Evolutionary conservation across 2,888 invertebrate genomes (phyloP).

Genomic region (Tenthredo amoena): DNA sequence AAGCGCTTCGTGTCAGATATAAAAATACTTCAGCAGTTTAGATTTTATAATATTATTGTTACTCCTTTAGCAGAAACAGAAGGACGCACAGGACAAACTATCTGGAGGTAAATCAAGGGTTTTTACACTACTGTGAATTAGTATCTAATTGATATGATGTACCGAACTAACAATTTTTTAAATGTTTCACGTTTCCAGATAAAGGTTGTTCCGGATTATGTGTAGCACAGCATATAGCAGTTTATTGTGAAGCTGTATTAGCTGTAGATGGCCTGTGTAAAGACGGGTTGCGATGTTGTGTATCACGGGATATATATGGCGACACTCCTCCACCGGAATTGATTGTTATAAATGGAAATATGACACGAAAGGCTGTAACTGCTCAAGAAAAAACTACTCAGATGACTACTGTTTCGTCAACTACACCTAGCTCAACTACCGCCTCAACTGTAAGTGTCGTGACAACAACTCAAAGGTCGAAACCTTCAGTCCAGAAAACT

Average conservation of each 20-base stretch:
- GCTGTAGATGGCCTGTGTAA: constrained; percentile 87
- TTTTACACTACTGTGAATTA: constrained; percentile 18
- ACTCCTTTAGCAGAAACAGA: constrained; percentile 33
- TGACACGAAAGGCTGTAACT: constrained; percentile 55
- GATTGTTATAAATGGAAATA: constrained; percentile 83
- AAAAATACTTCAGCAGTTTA: not conserved
- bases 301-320: constrained; percentile 86
- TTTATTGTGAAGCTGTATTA: constrained; percentile 92
- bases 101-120: constrained; percentile 39
- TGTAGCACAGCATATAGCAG: constrained; percentile 89
- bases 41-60: constrained; percentile 6
- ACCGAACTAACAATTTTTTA: constrained; percentile 43
- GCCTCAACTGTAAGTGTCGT: constrained; percentile 71
- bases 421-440: constrained; percentile 70
- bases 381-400: constrained; percentile 55
- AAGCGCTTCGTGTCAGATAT: constrained; percentile 38
- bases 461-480: constrained; percentile 76
- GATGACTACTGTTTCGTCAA: constrained; percentile 49
- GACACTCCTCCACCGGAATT: constrained; percentile 87
- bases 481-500: constrained; percentile 79
- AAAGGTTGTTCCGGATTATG: constrained; percentile 80
- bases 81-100: constrained; percentile 49
- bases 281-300: constrained; percentile 89
- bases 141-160: constrained; percentile 53
- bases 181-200: constrained; percentile 44